Percentiles rank a stretch among this genome's conserved stretches.
These are phyloP conservation scores for Myotis davidii DNA, from an alignment of 2,113 vertebrate species.

Conservation along the genomic window DNA sequence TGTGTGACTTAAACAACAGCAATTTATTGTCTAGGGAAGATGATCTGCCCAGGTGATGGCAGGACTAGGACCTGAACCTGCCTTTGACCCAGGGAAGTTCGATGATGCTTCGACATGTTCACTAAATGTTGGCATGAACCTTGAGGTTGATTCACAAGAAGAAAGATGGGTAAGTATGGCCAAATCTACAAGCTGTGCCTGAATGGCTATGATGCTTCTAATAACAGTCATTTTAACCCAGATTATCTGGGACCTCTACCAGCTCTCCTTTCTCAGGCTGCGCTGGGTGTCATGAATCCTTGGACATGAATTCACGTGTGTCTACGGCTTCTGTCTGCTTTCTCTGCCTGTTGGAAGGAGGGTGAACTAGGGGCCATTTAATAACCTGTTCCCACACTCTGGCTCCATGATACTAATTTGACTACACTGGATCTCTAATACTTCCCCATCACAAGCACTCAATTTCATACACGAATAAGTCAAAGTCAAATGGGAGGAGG, in stretches of 20 bases:
- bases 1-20: too few relatives aligned
- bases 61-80: background rate
- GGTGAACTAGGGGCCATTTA: background rate
- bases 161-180: background rate
- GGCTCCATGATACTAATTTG: background rate
- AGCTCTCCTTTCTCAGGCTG: background rate
- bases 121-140: background rate
- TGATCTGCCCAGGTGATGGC: background rate
- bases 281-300: background rate
- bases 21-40: too few relatives aligned
- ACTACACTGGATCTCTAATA: background rate
- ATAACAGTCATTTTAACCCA: background rate
- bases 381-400: background rate
- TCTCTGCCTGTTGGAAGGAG: background rate
- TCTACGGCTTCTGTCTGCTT: background rate
- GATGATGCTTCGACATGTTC: background rate
- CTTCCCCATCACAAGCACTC: background rate
- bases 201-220: background rate
- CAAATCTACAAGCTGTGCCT: background rate
- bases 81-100: background rate
- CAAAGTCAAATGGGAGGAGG: background rate
- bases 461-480: conserved; percentile 18
- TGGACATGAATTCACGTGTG: background rate
- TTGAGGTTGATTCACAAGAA: background rate
- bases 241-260: background rate